phyloP scores from a whole-genome alignment of 2,888 invertebrate genomes.

The Herminia tarsipennalis region DNA sequence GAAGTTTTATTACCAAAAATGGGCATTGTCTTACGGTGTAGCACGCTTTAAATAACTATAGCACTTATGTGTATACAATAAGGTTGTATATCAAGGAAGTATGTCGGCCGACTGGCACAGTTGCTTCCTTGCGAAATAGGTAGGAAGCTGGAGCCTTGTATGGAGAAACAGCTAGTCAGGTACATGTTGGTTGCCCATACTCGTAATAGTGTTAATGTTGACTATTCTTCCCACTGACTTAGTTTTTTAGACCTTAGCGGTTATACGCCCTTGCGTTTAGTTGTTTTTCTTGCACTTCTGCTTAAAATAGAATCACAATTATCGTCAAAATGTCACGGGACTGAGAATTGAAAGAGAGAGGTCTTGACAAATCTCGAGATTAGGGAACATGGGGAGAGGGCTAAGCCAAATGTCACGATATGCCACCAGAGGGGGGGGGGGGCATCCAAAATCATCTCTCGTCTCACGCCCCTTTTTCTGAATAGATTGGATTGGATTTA shows the following conservation, averaged over 20 bases:
- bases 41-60: slow-evolving; percentile 15
- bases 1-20: slow-evolving; percentile 61
- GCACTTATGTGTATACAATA: slow-evolving; percentile 21
- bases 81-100: slow-evolving; percentile 35
- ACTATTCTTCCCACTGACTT: slow-evolving; percentile 6
- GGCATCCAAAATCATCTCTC: no score
- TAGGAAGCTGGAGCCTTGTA: slow-evolving; percentile 59
- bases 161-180: slow-evolving; percentile 51
- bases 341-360: no score
- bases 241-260: not conserved
- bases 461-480: no score
- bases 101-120: slow-evolving; percentile 49
- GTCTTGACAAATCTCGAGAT: no score
- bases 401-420: no score
- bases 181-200: slow-evolving; percentile 36
- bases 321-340: no score
- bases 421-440: no score
- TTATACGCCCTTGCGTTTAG: not conserved
- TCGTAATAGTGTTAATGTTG: slow-evolving; percentile 15
- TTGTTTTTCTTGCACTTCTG: no score
- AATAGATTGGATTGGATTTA: no score
- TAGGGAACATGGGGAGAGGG: no score
- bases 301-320: no score
- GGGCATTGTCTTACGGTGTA: slow-evolving; percentile 50
- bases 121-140: slow-evolving; percentile 61